Evolutionary conservation across 2,797 vertebrate genomes (phyloP).

Genomic region (Aldrovandia affinis): DNA sequence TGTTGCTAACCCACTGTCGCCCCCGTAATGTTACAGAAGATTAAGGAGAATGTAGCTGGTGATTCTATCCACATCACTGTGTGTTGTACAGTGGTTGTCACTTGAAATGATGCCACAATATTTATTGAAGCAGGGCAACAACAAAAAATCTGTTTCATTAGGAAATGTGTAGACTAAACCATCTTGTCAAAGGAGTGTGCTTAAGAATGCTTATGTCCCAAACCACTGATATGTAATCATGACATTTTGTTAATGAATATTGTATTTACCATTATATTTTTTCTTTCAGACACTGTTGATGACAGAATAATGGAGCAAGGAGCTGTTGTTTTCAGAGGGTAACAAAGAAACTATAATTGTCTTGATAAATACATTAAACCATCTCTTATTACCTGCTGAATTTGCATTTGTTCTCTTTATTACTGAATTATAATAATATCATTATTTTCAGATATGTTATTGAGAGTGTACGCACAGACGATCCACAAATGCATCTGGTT

Average conservation of each 20-base stretch:
- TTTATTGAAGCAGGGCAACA: not conserved
- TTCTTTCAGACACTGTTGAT: conserved; percentile 24
- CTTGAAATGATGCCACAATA: not conserved
- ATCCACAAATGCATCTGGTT: conserved; percentile 10
- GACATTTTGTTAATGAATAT: not conserved
- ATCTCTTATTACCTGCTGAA: not conserved
- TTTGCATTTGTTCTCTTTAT: not conserved
- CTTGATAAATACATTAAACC: not conserved
- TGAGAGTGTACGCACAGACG: conserved; percentile 8
- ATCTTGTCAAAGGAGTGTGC: not conserved
- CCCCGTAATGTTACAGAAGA: no score
- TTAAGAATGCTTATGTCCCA: not conserved
- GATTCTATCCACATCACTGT: no score
- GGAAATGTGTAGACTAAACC: not conserved
- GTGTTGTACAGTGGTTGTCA: not conserved
- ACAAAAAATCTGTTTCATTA: not conserved
- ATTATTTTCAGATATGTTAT: conserved; percentile 32
- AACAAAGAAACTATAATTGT: not conserved
- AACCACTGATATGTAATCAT: not conserved
- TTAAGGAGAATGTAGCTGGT: no score
- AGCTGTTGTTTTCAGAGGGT: conserved; percentile 25
- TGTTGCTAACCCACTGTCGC: no score
- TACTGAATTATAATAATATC: not conserved
- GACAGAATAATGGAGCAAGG: conserved; percentile 22
- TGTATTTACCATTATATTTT: not conserved